Evolutionary conservation across 2,888 invertebrate genomes (phyloP), one percentile per base, ranked within the genome.

Genomic region (Meghimatium bilineatum): DNA sequence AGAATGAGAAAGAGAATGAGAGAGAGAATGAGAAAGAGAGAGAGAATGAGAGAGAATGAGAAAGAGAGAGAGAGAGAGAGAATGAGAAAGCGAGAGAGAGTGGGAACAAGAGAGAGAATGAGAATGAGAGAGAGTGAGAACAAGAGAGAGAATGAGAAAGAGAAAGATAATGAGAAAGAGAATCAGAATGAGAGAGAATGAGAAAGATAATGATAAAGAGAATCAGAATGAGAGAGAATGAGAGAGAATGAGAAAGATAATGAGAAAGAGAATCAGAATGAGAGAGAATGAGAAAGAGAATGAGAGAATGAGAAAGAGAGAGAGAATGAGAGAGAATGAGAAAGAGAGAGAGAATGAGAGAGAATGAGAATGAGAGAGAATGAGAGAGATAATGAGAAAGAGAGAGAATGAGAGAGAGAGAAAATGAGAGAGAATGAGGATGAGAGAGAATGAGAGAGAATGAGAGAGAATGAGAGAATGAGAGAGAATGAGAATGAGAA

Each of bases 331-430:
- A 76, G 76, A 82, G 52, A 67, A 67, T 76, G 29, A 76, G 82
- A 82, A 49, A 82, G 82, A 82, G 34, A 66, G 75, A 76, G 49
- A 76, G 82, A 76, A 67, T 66, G 76, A 76, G 76, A 69, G 71
- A 83, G 29, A 67, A 44, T 44, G 67, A 79, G 34, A 72, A 26
- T 34, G 44, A 56, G 36, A 72, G 56, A 72, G 63, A 74, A 38
- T 34, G 49, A 32, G 44, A 74, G 29, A 74, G 76, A 82, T 66
- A 76, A 49, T 77, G 71, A 71, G 56, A 77, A 56, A 83, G 74
- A 80, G 67, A 85, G 74, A 85, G 72, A 23, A 23, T 14, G 20
- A 56, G 56, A 17, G 6, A 12, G 6, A 17, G 10, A 23, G 56
- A 12, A 17, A 56, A 20, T 23, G 56, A 56, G 6, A 17, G 17